Base-by-base conservation (phyloP, 2,797 vertebrate genomes). In the Thamnophis elegans region DNA sequence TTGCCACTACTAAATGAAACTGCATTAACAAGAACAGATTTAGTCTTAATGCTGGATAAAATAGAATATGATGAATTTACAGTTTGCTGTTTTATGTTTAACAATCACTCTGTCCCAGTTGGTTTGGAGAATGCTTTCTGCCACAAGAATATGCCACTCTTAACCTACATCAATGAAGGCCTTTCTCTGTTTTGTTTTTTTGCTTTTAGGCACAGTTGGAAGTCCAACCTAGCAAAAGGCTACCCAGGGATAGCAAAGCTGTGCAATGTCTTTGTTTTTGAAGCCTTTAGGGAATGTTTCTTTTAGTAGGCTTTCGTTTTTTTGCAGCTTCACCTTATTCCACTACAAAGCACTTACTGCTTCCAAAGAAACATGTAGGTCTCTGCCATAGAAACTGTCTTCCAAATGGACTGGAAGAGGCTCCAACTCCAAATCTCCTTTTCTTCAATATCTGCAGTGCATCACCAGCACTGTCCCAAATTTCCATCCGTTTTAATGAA, bases 21-120 rank as follows among this genome's bases (percentile, higher is more conserved):
- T 16, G 73, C 26, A 93, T 51, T 91, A 92, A 85, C 89, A n/a
- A 88, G 55, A 92, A 89, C 54, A 47, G 94, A 62, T 93, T 53
- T 89, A 0, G 92, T 11, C 58, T 14, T 91, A 85, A 91, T 28
- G 13, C 90, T 18, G 91, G 87, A 22, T 73, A 56, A 95, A 58
- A 87, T 55, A 11, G 6, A 59, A 92, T 88, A 88, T 32, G 54
- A 82, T 51, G 53, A n/a, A 91, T 53, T 56, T 78, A 59, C 59
- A 93, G 92, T 87, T 32, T n/a, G 36, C 47, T 88, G 51, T 51
- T 25, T 14, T 59, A 85, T 91, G 68, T 58, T 26, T 62, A 93
- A 58, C 16, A 32, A 87, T 87, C 42, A 93, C 93, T 55, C 42
- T 47, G 12, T 65, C 20, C 47, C 22, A 5, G 8, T 2, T 82